Evolutionary conservation across 1,140 invertebrate species (phyloP).

Genomic region (Drosophila sulfurigaster): DNA sequence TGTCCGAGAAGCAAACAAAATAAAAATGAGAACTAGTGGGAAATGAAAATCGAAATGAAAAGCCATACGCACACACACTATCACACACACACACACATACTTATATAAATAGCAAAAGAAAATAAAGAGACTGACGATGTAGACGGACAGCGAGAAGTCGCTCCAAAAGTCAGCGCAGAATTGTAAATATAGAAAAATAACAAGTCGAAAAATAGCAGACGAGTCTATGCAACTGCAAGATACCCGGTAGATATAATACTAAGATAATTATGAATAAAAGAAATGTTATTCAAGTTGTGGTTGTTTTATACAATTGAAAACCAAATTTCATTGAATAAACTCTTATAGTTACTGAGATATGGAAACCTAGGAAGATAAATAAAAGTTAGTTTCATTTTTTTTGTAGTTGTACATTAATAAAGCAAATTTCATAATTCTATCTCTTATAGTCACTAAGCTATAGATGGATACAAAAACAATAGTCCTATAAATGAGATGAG

Average conservation of each 20-base stretch:
- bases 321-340: too few relatives aligned
- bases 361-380: too few relatives aligned
- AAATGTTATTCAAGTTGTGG: background rate
- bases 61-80: slow-evolving; percentile 6
- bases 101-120: slow-evolving; percentile 38
- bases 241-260: background rate
- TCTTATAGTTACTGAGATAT: too few relatives aligned
- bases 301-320: too few relatives aligned
- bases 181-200: slow-evolving; percentile 38
- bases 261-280: too few relatives aligned
- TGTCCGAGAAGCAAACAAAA: slow-evolving; percentile 46
- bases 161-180: slow-evolving; percentile 47
- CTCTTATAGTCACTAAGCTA: too few relatives aligned
- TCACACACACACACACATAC: background rate
- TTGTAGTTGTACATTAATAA: too few relatives aligned
- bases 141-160: background rate
- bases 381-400: too few relatives aligned
- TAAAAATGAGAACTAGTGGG: slow-evolving; percentile 26
- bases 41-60: slow-evolving; percentile 57
- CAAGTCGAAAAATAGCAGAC: background rate
- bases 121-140: background rate
- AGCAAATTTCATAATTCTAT: too few relatives aligned
- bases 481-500: too few relatives aligned
- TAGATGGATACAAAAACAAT: too few relatives aligned
- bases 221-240: background rate